Percentiles rank a stretch among this genome's conserved stretches.
Evolutionary conservation across 2,113 vertebrate genomes (phyloP).

Genomic region (Bostrychus sinensis): DNA sequence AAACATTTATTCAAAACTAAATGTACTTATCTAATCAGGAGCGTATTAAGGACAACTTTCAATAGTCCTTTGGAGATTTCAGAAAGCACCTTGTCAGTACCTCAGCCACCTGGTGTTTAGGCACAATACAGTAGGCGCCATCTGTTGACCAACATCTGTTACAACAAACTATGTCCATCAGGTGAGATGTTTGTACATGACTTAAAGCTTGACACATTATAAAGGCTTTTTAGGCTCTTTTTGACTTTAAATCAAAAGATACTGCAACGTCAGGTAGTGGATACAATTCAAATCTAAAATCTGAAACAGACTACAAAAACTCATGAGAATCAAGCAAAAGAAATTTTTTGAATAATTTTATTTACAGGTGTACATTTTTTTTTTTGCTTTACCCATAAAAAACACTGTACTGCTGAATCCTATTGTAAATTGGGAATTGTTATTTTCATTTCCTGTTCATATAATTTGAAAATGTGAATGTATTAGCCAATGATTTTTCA

Average conservation of each 20-base stretch:
- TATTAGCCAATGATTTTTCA: neutral
- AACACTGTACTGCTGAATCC: slow-evolving; percentile 53
- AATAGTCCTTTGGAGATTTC: no score
- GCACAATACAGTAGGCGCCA: slow-evolving; percentile 33
- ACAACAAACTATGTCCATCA: neutral
- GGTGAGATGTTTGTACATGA: no score
- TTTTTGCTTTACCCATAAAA: slow-evolving; percentile 46
- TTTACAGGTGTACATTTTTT: slow-evolving; percentile 76
- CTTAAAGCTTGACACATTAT: no score
- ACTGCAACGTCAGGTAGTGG: no score
- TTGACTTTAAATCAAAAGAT: no score
- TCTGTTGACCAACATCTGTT: slow-evolving; percentile 27
- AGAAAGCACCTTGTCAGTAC: no score
- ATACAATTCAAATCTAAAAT: neutral
- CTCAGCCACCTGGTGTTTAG: no score
- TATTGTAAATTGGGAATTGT: slow-evolving; percentile 32
- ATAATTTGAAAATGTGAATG: slow-evolving; percentile 10
- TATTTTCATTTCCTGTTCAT: slow-evolving; percentile 4
- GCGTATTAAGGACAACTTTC: no score
- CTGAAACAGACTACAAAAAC: slow-evolving; percentile 19
- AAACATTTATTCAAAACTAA: no score
- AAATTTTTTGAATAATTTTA: slow-evolving; percentile 71
- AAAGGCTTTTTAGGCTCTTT: no score
- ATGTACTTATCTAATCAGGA: no score
- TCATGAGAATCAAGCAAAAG: slow-evolving; percentile 6